These are phyloP conservation scores for Drosophila prostipennis DNA, from an alignment of 2,888 invertebrate genomes.

Conservation along the genomic window DNA sequence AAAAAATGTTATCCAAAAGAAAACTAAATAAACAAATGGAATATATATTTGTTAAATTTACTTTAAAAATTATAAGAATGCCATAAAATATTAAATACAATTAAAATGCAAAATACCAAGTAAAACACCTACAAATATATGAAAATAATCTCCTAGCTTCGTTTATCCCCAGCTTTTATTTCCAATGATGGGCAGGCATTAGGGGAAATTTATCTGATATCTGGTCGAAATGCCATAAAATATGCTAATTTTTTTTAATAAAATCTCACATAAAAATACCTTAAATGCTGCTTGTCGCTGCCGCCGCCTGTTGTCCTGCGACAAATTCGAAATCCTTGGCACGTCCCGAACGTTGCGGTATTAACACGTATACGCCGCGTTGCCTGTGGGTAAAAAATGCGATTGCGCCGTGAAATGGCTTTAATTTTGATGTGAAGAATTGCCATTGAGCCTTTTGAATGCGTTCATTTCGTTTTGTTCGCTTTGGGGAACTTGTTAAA, in stretches of 20 bases:
- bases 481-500: conserved; percentile 65
- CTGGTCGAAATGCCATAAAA: conserved; percentile 53
- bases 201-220: conserved; percentile 19
- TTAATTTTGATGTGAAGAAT: conserved; percentile 67
- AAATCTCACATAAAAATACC: conserved; percentile 72
- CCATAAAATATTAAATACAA: not conserved
- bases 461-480: conserved; percentile 25
- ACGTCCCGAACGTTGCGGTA: conserved; percentile 71
- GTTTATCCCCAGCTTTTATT: conserved; percentile 5
- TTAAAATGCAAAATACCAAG: not conserved
- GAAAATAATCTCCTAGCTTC: not conserved
- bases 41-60: no score
- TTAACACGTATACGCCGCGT: conserved; percentile 64
- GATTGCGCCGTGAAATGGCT: conserved; percentile 46
- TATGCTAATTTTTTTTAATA: conserved; percentile 71
- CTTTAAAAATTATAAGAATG: no score
- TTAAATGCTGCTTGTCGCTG: conserved; percentile 54
- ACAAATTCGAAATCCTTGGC: conserved; percentile 59
- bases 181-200: not conserved
- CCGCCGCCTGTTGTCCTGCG: conserved; percentile 13
- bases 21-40: no score
- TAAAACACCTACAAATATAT: not conserved
- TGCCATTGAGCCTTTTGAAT: conserved; percentile 54
- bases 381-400: conserved; percentile 19
- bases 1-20: no score